Evolutionary conservation across 2,797 vertebrate genomes (phyloP).

Genomic region (Mormyrops attenuatus): DNA sequence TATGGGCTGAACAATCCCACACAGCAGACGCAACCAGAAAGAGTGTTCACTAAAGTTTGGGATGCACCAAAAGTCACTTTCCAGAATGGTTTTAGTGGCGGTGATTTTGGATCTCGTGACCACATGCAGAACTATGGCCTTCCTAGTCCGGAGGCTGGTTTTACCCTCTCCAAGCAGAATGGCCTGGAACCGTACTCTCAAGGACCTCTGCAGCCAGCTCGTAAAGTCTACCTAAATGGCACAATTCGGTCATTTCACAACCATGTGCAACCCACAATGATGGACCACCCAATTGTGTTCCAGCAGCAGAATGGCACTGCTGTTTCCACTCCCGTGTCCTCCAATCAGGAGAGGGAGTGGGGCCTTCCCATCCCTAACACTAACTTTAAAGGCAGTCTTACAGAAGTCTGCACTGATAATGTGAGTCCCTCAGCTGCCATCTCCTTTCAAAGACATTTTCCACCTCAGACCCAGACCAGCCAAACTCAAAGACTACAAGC

Average conservation of each 20-base stretch:
- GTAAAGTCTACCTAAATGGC: conserved; percentile 8
- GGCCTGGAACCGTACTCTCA: not conserved
- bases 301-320: conserved; percentile 28
- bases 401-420: not conserved
- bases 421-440: conserved; percentile 27
- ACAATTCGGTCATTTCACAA: conserved; percentile 17
- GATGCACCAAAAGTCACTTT: conserved; percentile 43
- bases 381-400: conserved; percentile 27
- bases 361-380: conserved; percentile 42
- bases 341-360: conserved; percentile 25
- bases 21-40: conserved; percentile 48
- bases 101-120: conserved; percentile 26
- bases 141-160: not conserved
- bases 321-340: conserved; percentile 19
- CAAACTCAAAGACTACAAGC: conserved; percentile 25
- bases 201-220: conserved; percentile 4
- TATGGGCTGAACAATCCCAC: conserved; percentile 24
- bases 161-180: not conserved
- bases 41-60: conserved; percentile 45
- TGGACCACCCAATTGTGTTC: conserved; percentile 19
- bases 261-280: conserved; percentile 29
- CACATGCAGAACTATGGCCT: conserved; percentile 27
- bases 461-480: conserved; percentile 25
- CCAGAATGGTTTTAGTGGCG: not conserved
- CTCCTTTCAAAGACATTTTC: conserved; percentile 25